These are phyloP conservation scores for Mormyrops attenuatus DNA, from an alignment of 2,797 vertebrate species.

Conservation along the genomic window DNA sequence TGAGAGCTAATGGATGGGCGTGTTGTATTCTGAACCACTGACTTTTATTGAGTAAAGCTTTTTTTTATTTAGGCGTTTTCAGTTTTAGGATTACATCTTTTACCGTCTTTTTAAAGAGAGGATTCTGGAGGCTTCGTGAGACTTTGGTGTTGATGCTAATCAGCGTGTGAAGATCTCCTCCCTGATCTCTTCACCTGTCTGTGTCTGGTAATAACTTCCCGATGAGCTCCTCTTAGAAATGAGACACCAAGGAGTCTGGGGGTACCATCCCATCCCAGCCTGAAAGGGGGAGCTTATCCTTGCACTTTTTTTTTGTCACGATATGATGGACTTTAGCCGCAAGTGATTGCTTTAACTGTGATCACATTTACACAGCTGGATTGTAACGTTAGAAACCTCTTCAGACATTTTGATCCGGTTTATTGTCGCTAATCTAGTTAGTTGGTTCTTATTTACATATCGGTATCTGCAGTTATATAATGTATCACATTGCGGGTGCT, in stretches of 20 bases:
- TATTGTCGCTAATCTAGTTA: slow-evolving; percentile 16
- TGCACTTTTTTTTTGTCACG: neutral
- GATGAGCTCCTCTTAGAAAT: neutral
- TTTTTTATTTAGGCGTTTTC: neutral
- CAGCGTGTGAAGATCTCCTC: neutral
- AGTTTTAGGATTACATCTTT: neutral
- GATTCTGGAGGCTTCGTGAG: neutral
- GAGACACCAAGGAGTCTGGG: neutral
- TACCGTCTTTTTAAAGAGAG: neutral
- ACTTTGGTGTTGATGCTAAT: neutral
- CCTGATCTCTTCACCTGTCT: neutral
- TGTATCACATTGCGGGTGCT: neutral
- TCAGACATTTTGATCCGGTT: neutral
- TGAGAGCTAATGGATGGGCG: neutral
- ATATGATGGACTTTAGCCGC: neutral
- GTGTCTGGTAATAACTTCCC: neutral
- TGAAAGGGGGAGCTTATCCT: neutral
- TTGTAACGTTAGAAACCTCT: neutral
- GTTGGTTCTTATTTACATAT: slow-evolving; percentile 10
- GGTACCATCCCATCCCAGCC: neutral
- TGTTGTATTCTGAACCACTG: neutral
- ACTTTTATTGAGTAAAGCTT: neutral
- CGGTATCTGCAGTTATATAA: slow-evolving; percentile 6
- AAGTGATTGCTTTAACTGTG: neutral
- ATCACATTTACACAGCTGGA: neutral